Evolutionary conservation across 2,113 vertebrate genomes (phyloP).

Genomic region (Tapirus terrestris): DNA sequence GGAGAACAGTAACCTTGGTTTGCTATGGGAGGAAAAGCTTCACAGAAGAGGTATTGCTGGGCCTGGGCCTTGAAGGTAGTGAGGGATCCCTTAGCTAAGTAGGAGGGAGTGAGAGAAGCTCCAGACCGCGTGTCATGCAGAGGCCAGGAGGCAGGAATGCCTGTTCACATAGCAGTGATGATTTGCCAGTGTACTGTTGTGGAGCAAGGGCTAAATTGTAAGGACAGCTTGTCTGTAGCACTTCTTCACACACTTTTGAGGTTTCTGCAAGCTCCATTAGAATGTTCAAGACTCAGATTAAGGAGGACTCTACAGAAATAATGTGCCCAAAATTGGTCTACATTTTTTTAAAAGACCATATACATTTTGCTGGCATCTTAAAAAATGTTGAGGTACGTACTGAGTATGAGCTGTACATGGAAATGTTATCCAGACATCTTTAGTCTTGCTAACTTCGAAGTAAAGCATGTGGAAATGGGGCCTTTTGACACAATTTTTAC

Average conservation of each 20-base stretch:
- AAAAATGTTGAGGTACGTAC: neutral
- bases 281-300: neutral
- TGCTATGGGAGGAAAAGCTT: neutral
- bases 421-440: neutral
- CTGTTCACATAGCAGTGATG: neutral
- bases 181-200: slow-evolving; percentile 40
- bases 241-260: neutral
- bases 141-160: neutral
- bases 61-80: neutral
- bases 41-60: neutral
- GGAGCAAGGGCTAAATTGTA: neutral
- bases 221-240: neutral
- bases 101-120: neutral
- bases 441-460: slow-evolving; percentile 2
- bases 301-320: neutral
- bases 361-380: neutral
- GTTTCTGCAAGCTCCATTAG: neutral
- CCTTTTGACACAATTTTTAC: neutral
- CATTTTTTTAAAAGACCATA: neutral
- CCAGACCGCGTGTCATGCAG: neutral
- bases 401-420: neutral
- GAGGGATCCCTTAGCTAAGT: neutral
- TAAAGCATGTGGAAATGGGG: neutral
- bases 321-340: neutral
- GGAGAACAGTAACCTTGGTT: neutral